Evolutionary conservation across 2,888 invertebrate genomes (phyloP).

Genomic region (Dione vanillae): DNA sequence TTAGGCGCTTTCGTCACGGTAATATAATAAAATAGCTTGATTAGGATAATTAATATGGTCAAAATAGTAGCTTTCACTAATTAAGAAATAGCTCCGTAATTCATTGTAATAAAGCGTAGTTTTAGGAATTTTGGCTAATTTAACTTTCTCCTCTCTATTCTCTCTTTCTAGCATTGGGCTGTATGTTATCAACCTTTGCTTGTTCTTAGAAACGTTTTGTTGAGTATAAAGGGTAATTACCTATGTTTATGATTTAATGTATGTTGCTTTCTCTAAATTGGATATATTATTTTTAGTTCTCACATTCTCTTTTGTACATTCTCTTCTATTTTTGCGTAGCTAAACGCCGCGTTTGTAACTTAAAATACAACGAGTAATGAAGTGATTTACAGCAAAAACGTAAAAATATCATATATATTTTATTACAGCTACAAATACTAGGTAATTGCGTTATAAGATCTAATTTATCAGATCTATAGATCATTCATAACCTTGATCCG

Average conservation of each 20-base stretch:
- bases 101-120: not conserved
- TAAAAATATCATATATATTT: not conserved
- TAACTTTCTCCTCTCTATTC: not conserved
- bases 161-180: not conserved
- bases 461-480: conserved; percentile 17
- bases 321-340: no score
- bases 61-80: conserved; percentile 1
- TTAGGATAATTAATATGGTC: not conserved
- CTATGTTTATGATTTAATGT: no score
- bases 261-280: no score
- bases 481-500: conserved; percentile 15
- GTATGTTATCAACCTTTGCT: not conserved
- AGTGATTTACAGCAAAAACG: no score
- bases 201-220: not conserved
- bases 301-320: no score
- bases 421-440: not conserved
- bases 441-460: not conserved
- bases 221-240: not conserved
- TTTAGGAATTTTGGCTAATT: not conserved
- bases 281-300: no score
- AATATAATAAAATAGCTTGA: conserved; percentile 4
- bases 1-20: not conserved
- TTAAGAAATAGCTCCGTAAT: not conserved
- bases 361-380: no score
- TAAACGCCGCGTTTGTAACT: no score